Conservation (phyloP, 1,140 invertebrate species). For the Zaprionus africanus region DNA sequence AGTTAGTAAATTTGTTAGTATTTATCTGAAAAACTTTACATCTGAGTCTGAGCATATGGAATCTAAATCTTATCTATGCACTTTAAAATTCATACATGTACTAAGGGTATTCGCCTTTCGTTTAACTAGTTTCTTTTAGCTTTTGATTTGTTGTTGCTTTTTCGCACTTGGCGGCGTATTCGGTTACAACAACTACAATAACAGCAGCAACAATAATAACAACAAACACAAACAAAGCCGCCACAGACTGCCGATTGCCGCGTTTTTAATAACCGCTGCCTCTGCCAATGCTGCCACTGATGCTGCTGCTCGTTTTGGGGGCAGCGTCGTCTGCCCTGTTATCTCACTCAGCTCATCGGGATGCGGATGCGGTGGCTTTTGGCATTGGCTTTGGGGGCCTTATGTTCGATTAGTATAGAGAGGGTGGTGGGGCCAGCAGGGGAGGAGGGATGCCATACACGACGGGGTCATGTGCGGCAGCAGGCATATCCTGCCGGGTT, state of each 20-base stretch:
- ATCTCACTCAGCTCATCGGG: conserved; percentile 74
- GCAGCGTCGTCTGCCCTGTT: conserved; percentile 52
- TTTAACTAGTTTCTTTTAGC: not conserved
- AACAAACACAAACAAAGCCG: conserved; percentile 26
- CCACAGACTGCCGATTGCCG: conserved; percentile 51
- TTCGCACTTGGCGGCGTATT: conserved; percentile 80
- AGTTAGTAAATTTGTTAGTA: too few species aligned
- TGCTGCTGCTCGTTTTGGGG: conserved; percentile 2
- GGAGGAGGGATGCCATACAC: not conserved
- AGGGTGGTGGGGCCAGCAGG: not conserved
- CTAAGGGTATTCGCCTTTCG: conserved; percentile 10
- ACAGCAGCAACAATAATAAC: conserved; percentile 26
- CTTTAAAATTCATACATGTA: not conserved
- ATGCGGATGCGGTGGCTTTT: conserved; percentile 42
- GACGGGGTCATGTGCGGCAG: not conserved
- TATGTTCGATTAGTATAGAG: conserved; percentile 3
- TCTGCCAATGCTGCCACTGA: conserved; percentile 12
- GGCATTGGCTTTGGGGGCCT: conserved; percentile 31
- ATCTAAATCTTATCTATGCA: too few species aligned
- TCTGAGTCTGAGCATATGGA: too few species aligned
- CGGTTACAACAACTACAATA: conserved; percentile 63
- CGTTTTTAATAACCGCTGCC: conserved; percentile 76
- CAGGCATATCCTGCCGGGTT: conserved; percentile 61
- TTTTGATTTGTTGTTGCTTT: conserved; percentile 27
- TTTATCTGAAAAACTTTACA: too few species aligned